phyloP scores from a whole-genome alignment of 2,888 invertebrate species.

The Aethes cnicana region DNA sequence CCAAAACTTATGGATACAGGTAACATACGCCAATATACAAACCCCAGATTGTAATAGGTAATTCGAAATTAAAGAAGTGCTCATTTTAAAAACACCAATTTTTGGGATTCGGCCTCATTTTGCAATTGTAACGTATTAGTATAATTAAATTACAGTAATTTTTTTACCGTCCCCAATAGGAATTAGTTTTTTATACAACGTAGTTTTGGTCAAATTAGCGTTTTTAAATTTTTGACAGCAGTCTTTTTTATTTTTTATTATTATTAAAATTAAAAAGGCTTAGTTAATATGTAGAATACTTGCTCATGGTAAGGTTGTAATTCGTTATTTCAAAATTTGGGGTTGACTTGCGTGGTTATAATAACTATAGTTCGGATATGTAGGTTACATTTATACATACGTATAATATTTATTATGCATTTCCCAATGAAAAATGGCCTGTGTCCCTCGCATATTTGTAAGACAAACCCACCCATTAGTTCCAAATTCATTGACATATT shows the following conservation, averaged over 20 bases:
- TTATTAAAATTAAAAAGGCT: background rate
- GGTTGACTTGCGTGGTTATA: slow-evolving; percentile 15
- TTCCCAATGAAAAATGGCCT: background rate
- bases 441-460: slow-evolving; percentile 8
- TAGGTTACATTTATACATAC: no score
- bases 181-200: slow-evolving; percentile 28
- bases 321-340: slow-evolving; percentile 11
- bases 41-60: slow-evolving; percentile 45
- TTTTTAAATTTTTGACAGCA: background rate
- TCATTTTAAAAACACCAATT: slow-evolving; percentile 55
- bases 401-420: background rate
- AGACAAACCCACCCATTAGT: background rate
- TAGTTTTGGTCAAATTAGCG: slow-evolving; percentile 1
- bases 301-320: slow-evolving; percentile 28
- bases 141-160: slow-evolving; percentile 50
- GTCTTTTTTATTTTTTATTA: background rate
- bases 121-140: slow-evolving; percentile 36
- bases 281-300: slow-evolving; percentile 1
- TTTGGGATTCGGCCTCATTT: slow-evolving; percentile 37
- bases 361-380: no score
- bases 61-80: slow-evolving; percentile 47
- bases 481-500: slow-evolving; percentile 2
- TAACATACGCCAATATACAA: slow-evolving; percentile 59
- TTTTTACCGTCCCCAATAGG: slow-evolving; percentile 34
- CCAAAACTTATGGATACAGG: slow-evolving; percentile 74